A percentile compares a stretch with the other conserved stretches of the same genome.
Conservation (phyloP, 1,140 invertebrate species). For the Reticulitermes speratus region DNA sequence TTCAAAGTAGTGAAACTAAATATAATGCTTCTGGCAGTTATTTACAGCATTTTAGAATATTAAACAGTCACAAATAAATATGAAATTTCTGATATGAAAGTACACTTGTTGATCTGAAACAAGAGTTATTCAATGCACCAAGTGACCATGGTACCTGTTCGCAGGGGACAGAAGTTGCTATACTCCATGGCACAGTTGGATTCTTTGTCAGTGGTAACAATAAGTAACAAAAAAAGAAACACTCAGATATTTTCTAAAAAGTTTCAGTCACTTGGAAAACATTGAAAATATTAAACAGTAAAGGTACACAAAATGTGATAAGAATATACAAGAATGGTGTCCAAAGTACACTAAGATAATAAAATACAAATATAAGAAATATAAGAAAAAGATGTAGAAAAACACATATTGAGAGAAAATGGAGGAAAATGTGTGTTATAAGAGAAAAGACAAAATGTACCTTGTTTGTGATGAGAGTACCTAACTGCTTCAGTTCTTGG, state of each 20-base stretch:
- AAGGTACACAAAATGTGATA: constrained; percentile 33
- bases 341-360: constrained; percentile 26
- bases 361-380: constrained; percentile 29
- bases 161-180: neutral
- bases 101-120: constrained; percentile 16
- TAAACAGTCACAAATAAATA: neutral
- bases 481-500: neutral
- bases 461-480: neutral
- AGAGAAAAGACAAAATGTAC: constrained; percentile 22
- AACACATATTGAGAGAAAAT: constrained; percentile 26
- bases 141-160: neutral
- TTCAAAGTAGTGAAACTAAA: neutral
- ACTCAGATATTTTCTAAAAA: neutral
- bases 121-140: neutral
- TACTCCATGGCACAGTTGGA: neutral
- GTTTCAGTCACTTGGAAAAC: constrained; percentile 19
- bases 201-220: neutral
- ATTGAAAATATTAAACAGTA: constrained; percentile 34
- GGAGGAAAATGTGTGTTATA: constrained; percentile 35
- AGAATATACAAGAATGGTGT: constrained; percentile 23
- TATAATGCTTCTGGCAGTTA: neutral
- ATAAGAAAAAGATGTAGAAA: constrained; percentile 35
- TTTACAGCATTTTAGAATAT: neutral
- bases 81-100: neutral
- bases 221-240: neutral